Evolutionary conservation across 2,888 invertebrate genomes (phyloP).

Genomic region (Acleris emargana): DNA sequence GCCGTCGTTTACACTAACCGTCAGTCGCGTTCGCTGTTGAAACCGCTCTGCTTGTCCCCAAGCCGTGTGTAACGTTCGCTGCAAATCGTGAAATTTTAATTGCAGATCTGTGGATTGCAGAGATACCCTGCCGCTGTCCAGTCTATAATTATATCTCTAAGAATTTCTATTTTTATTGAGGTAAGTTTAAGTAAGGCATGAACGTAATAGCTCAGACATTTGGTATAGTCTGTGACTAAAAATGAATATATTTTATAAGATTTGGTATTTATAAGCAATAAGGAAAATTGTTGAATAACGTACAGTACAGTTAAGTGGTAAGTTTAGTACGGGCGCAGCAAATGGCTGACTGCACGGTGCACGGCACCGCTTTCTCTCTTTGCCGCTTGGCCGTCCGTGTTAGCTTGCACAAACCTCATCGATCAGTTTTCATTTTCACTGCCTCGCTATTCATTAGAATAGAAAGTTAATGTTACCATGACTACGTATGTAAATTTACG

Average conservation of each 20-base stretch:
- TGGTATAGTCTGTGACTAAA: neutral
- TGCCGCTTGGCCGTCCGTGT: slow-evolving; percentile 40
- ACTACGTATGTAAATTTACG: neutral
- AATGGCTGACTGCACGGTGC: slow-evolving; percentile 71
- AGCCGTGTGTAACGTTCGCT: slow-evolving; percentile 53
- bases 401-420: slow-evolving; percentile 17
- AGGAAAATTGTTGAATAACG: neutral
- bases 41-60: slow-evolving; percentile 59
- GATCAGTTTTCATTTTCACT: slow-evolving; percentile 35
- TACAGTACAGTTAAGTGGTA: slow-evolving; percentile 34
- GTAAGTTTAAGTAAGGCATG: slow-evolving; percentile 56
- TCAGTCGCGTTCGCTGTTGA: slow-evolving; percentile 67
- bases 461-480: slow-evolving; percentile 13
- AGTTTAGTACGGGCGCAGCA: slow-evolving; percentile 52
- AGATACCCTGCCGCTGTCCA: slow-evolving; percentile 13
- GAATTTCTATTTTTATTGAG: slow-evolving; percentile 44
- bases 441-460: slow-evolving; percentile 11
- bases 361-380: slow-evolving; percentile 69
- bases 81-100: slow-evolving; percentile 63
- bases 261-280: neutral
- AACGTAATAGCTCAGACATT: slow-evolving; percentile 31
- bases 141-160: slow-evolving; percentile 8
- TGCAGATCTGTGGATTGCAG: slow-evolving; percentile 57
- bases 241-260: slow-evolving; percentile 7
- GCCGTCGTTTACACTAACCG: slow-evolving; percentile 60